Conservation (phyloP, 2,797 vertebrate genomes). For the Oophaga sylvatica region DNA sequence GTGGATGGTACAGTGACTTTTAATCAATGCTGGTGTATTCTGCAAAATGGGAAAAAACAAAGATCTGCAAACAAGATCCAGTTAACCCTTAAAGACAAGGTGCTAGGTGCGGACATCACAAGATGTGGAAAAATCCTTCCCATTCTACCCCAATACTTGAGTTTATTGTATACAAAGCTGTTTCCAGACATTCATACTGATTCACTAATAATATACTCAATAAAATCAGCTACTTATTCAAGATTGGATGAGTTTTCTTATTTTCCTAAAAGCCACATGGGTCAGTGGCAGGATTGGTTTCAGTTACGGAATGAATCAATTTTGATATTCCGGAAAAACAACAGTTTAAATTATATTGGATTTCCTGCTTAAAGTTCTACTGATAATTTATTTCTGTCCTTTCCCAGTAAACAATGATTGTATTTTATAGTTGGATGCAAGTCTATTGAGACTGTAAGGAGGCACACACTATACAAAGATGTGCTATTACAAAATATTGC, state of each 20-base stretch:
- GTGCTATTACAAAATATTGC: no score
- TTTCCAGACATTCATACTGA: not conserved
- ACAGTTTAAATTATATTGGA: not conserved
- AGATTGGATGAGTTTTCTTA: not conserved
- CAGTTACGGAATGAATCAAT: not conserved
- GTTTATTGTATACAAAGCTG: not conserved
- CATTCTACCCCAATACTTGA: not conserved
- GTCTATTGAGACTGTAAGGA: not conserved
- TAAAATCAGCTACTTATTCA: not conserved
- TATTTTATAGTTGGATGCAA: not conserved
- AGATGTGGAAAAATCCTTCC: not conserved
- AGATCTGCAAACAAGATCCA: constrained; percentile 2
- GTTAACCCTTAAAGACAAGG: constrained; percentile 32
- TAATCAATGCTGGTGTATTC: constrained; percentile 45
- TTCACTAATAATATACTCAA: not conserved
- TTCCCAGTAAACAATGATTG: not conserved
- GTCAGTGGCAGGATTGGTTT: not conserved
- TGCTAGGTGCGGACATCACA: not conserved
- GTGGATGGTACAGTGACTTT: constrained; percentile 37
- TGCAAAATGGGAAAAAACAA: constrained; percentile 34
- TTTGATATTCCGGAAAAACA: not conserved
- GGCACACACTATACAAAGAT: no score
- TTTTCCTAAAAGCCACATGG: not conserved
- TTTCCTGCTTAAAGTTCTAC: not conserved
- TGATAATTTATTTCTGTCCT: not conserved